Evolutionary conservation across 2,113 vertebrate genomes (phyloP).

Genomic region (Larimichthys crocea): DNA sequence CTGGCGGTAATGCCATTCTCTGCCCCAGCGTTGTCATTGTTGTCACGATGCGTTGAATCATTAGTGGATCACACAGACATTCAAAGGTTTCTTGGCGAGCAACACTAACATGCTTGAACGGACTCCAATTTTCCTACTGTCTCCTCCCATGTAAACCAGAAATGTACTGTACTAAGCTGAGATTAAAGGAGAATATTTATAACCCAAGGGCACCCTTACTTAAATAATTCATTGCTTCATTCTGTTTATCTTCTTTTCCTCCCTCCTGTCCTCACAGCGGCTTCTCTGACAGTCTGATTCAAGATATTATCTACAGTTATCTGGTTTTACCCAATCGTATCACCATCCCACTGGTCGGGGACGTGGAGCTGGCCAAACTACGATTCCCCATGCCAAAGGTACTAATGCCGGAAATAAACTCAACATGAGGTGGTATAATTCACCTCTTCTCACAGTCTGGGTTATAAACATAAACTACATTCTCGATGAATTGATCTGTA

Average conservation of each 20-base stretch:
- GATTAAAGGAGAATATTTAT: constrained; percentile 69
- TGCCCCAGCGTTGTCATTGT: constrained; percentile 15
- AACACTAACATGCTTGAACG: constrained; percentile 57
- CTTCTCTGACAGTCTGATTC: constrained; percentile 93
- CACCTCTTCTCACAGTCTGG: not conserved
- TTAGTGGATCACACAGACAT: constrained; percentile 44
- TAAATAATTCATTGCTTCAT: constrained; percentile 64
- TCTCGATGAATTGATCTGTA: too few relatives aligned
- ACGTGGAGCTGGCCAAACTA: constrained; percentile 90
- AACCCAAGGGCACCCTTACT: constrained; percentile 52
- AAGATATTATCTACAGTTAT: constrained; percentile 95
- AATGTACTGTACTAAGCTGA: constrained; percentile 32
- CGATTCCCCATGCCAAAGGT: constrained; percentile 98
- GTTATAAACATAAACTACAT: not conserved
- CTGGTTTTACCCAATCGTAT: constrained; percentile 96
- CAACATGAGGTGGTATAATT: not conserved
- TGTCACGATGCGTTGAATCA: constrained; percentile 30
- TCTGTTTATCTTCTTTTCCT: constrained; percentile 45
- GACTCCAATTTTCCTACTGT: constrained; percentile 53
- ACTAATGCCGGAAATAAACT: constrained; percentile 23
- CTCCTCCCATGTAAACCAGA: constrained; percentile 42
- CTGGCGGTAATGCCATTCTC: not conserved
- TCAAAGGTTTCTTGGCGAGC: constrained; percentile 35
- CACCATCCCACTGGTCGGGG: constrained; percentile 94
- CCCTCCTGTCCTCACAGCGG: constrained; percentile 81